Evolutionary conservation across 2,797 vertebrate genomes (phyloP).

Genomic region (Rhinoraja longicauda): DNA sequence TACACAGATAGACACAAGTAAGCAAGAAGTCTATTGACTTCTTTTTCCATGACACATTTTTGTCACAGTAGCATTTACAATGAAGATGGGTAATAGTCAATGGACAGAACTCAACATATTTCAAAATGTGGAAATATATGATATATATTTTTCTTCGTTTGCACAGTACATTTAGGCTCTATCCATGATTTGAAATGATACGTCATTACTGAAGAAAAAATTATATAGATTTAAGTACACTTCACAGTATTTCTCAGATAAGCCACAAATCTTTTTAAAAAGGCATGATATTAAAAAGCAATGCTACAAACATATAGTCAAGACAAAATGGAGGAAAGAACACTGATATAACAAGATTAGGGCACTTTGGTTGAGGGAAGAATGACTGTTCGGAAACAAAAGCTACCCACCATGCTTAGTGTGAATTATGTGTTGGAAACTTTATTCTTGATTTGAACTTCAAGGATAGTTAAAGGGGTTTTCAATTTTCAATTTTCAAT

Average conservation of each 20-base stretch:
- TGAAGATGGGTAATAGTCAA: not conserved
- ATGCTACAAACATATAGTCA: not conserved
- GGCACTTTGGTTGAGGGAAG: not conserved
- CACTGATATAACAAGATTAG: not conserved
- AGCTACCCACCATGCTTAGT: not conserved
- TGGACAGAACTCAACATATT: not conserved
- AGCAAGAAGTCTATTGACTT: not conserved
- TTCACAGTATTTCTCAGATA: not conserved
- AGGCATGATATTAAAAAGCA: not conserved
- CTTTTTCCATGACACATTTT: not conserved
- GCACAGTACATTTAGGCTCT: not conserved
- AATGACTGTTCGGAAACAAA: not conserved
- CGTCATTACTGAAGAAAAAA: not conserved
- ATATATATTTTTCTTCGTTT: not conserved
- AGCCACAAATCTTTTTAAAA: not conserved
- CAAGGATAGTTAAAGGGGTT: not conserved
- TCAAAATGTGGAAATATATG: not conserved
- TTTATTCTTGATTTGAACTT: not conserved
- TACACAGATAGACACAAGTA: not conserved
- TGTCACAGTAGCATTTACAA: not conserved
- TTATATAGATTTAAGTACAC: not conserved
- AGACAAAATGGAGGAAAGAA: not conserved
- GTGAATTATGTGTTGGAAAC: not conserved
- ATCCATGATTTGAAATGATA: not conserved
- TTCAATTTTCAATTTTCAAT: not conserved